Conservation (phyloP, 1,140 invertebrate genomes). For the Dermatophagoides farinae region DNA sequence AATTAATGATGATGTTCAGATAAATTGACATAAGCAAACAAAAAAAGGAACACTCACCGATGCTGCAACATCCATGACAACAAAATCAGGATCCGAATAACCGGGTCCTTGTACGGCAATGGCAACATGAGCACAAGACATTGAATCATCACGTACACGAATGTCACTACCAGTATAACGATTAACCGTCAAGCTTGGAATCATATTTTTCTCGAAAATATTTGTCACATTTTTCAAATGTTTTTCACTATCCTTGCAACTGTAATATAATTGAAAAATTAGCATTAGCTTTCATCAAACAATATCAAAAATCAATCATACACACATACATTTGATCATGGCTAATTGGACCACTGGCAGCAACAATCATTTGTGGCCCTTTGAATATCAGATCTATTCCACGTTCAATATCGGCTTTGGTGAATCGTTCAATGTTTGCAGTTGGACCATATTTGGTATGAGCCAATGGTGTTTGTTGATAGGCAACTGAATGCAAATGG, state of each 20-base stretch:
- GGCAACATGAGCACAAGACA: conserved; percentile 84
- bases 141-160: conserved; percentile 69
- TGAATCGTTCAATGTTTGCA: conserved; percentile 84
- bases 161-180: conserved; percentile 84
- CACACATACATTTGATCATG: conserved; percentile 46
- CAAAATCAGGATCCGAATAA: conserved; percentile 88
- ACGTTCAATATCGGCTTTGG: conserved; percentile 53
- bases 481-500: conserved; percentile 85
- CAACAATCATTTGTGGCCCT: conserved; percentile 79
- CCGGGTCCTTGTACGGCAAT: conserved; percentile 85
- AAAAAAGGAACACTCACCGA: conserved; percentile 35
- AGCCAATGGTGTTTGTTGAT: conserved; percentile 81
- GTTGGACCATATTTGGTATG: conserved; percentile 92
- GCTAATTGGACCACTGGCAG: conserved; percentile 79
- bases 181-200: conserved; percentile 41
- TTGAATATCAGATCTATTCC: conserved; percentile 87
- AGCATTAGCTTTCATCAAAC: no score
- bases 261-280: not conserved
- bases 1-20: not conserved
- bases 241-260: conserved; percentile 55
- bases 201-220: conserved; percentile 28
- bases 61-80: conserved; percentile 93
- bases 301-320: not conserved
- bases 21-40: not conserved
- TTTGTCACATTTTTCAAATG: conserved; percentile 51